Evolutionary conservation across 2,888 invertebrate genomes (phyloP).

Genomic region (Hirtodrosophila trivittata): DNA sequence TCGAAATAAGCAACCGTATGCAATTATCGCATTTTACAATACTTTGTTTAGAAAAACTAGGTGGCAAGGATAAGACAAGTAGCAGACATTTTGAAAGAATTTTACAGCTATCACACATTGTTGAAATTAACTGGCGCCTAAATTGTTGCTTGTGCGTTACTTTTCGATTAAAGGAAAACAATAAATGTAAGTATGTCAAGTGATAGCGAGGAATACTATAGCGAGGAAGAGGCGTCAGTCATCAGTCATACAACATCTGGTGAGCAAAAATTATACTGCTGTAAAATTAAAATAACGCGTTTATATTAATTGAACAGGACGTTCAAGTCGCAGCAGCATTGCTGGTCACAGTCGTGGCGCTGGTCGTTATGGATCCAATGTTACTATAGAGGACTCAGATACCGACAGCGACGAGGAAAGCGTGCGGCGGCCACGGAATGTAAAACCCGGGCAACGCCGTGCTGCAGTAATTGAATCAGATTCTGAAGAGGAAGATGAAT

Average conservation of each 20-base stretch:
- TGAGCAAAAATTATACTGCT: not conserved
- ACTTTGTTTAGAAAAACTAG: not conserved
- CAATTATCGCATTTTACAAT: no score
- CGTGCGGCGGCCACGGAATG: not conserved
- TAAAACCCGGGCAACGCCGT: slow-evolving; percentile 1
- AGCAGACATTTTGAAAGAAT: slow-evolving; percentile 13
- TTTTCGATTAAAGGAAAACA: no score
- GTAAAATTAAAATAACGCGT: not conserved
- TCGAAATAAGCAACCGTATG: no score
- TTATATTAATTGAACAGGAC: slow-evolving; percentile 24
- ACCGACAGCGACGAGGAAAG: slow-evolving; percentile 16
- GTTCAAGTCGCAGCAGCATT: slow-evolving; percentile 25
- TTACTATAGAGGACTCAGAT: slow-evolving; percentile 51
- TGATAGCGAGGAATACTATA: slow-evolving; percentile 43
- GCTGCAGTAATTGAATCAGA: slow-evolving; percentile 49
- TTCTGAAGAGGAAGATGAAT: slow-evolving; percentile 66
- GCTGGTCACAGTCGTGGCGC: not conserved
- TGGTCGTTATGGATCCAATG: slow-evolving; percentile 7
- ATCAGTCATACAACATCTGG: slow-evolving; percentile 44
- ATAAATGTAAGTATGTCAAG: slow-evolving; percentile 35
- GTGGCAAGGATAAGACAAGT: not conserved
- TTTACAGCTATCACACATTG: slow-evolving; percentile 21
- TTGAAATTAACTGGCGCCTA: slow-evolving; percentile 50
- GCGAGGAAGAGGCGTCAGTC: slow-evolving; percentile 29
- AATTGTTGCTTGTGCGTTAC: slow-evolving; percentile 6